Base-by-base conservation (phyloP, 2,888 invertebrate genomes). In the Andricus curvator region DNA sequence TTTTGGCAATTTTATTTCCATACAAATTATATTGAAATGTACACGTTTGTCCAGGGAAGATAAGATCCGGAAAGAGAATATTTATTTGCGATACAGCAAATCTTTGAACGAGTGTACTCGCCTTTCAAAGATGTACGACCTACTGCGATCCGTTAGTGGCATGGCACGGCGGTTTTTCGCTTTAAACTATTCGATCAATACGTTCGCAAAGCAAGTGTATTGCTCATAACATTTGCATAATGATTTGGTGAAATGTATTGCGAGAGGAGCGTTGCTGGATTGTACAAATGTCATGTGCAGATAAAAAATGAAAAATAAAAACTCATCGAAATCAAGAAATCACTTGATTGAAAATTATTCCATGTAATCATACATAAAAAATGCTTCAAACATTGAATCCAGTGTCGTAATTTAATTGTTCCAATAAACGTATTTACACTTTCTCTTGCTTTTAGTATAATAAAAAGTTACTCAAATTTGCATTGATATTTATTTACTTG, bases 101-200 rank as follows among this genome's bases (percentile, higher is more conserved):
- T 56, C 74, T 56, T 37, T 20, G 56, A 56, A 56, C 22, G 56
- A 56, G 51, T 74, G 37, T 74, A 74, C n/a, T 29, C 64, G 15
- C 25, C 64, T 64, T 29, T 64, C 25, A 29, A 64, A 64, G 64
- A 64, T 64, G 29, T 64, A 64, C 29, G 29, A 64, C 29, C 17
- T 64, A 29, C 13, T 20, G 25, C 48, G 60, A 48, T 48, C 17
- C 13, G n/a, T 33, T 56, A 33, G n/a, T 3, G n/a, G 56, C 56
- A 48, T 48, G 17, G 48, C 5, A 56, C 22, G 51, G 74, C n/a
- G 74, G 17, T 74, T 74, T 74, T 74, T 74, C 22, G 56, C 22
- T 60, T 74, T 37, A 74, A 74, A 56, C 33, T 74, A 74, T 74
- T 60, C 74, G 74, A 60, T 74, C 74, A 74, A 74, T 74, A 74